These are phyloP conservation scores for Drosophila neocordata DNA, from an alignment of 1,140 invertebrate species.

Conservation along the genomic window DNA sequence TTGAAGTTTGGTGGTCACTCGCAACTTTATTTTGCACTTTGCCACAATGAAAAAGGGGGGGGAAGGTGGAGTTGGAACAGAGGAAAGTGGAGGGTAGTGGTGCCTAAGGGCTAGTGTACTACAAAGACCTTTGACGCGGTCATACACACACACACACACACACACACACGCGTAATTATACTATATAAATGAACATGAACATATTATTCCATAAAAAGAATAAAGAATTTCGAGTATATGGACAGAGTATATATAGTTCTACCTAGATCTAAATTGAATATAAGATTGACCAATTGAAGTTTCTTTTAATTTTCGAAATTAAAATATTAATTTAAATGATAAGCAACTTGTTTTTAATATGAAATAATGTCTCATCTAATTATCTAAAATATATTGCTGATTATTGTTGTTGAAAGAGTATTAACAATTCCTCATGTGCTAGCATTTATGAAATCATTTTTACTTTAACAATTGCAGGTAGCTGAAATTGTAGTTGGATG, in stretches of 20 bases:
- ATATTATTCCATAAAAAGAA: no score
- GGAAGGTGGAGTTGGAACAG: not conserved
- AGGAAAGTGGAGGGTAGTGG: not conserved
- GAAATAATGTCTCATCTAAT: no score
- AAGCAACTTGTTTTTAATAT: no score
- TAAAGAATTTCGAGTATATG: no score
- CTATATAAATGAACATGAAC: not conserved
- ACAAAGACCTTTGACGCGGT: constrained; percentile 36
- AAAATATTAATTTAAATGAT: no score
- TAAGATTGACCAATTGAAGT: no score
- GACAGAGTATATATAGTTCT: no score
- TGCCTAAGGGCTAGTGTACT: constrained; percentile 21
- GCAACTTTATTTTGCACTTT: constrained; percentile 58
- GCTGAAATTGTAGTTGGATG: not conserved
- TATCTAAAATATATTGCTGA: no score
- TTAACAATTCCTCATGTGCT: constrained; percentile 8
- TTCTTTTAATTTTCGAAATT: no score
- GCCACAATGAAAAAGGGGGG: constrained; percentile 5
- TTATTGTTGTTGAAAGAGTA: no score
- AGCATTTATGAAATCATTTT: constrained; percentile 16
- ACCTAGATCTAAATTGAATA: no score
- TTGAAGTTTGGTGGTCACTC: constrained; percentile 33
- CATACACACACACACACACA: not conserved
- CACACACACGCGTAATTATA: not conserved
- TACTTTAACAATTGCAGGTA: constrained; percentile 8